Evolutionary conservation across 2,888 invertebrate species (phyloP), one percentile per base, ranked within the genome.

Genomic region (Girardia tigrina): DNA sequence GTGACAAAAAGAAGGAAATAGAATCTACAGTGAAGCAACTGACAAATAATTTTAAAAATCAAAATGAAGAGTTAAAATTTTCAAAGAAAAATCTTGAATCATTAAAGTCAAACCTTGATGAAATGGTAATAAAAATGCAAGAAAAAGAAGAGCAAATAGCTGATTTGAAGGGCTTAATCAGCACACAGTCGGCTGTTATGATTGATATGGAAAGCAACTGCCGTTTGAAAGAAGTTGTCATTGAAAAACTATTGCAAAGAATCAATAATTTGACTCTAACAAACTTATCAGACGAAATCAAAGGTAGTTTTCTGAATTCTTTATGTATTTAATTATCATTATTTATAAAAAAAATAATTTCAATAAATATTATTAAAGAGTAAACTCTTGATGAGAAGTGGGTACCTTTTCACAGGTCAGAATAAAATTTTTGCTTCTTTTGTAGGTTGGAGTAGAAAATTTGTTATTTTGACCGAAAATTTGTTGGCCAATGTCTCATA

Each of bases 261-360:
- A 56, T 56, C n/a, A n/a, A 56, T 56, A 23, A 56, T 56, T n/a
- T 56, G 20, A 56, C 56, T 20, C n/a, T 56, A n/a, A 56, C n/a
- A 20, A 56, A 56, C n/a, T 56, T 4, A n/a, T n/a, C 56, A 16
- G 4, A 16, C 23, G 56, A n/a, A 4, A 4, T 56, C 20, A 56
- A 56, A 2, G 56, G 56, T 56, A n/a, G 23, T 36, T 36, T 36
- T n/a, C n/a, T n/a, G n/a, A n/a, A n/a, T n/a, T n/a, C n/a, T n/a
- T n/a, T n/a, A n/a, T n/a, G n/a, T n/a, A n/a, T n/a, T n/a, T n/a
- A n/a, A n/a, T n/a, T n/a, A n/a, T n/a, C n/a, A n/a, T n/a, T n/a
- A n/a, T n/a, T n/a, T n/a, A n/a, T n/a, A n/a, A n/a, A n/a, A n/a
- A n/a, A n/a, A n/a, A n/a, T n/a, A n/a, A n/a, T n/a, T n/a, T n/a